Evolutionary conservation across 2,797 vertebrate genomes (phyloP).

Genomic region (Peromyscus eremicus): DNA sequence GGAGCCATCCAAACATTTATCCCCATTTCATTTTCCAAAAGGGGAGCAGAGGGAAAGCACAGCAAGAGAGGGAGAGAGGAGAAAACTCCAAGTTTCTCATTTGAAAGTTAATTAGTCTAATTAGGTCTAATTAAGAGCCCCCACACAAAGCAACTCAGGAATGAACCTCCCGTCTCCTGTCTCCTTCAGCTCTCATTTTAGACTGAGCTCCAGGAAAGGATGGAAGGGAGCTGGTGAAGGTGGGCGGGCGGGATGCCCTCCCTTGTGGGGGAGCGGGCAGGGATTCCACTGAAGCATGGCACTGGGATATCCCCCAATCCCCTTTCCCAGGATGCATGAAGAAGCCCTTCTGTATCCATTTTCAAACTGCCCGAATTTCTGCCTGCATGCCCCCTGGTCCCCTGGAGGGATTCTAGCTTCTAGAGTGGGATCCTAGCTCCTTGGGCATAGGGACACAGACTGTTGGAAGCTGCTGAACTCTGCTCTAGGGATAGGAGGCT

Average conservation of each 20-base stretch:
- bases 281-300: background rate
- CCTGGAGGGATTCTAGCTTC: background rate
- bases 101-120: slow-evolving; percentile 94
- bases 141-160: slow-evolving; percentile 86
- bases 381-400: background rate
- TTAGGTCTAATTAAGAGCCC: slow-evolving; percentile 94
- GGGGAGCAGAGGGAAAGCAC: slow-evolving; percentile 71
- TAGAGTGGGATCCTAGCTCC: background rate
- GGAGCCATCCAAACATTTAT: slow-evolving; percentile 89
- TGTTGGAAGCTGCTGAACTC: background rate
- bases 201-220: background rate
- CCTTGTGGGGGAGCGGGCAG: background rate
- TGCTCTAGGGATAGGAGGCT: background rate
- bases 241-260: background rate
- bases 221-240: background rate
- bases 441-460: background rate
- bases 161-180: slow-evolving; percentile 73
- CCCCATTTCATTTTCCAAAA: slow-evolving; percentile 83
- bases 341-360: fast-evolving
- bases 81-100: slow-evolving; percentile 91
- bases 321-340: background rate
- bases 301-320: too few species aligned
- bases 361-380: fast-evolving
- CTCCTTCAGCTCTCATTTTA: slow-evolving; percentile 72
- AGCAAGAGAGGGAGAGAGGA: slow-evolving; percentile 29